These are phyloP conservation scores for Oncorhynchus mykiss DNA, from an alignment of 2,113 vertebrate species.

Conservation along the genomic window DNA sequence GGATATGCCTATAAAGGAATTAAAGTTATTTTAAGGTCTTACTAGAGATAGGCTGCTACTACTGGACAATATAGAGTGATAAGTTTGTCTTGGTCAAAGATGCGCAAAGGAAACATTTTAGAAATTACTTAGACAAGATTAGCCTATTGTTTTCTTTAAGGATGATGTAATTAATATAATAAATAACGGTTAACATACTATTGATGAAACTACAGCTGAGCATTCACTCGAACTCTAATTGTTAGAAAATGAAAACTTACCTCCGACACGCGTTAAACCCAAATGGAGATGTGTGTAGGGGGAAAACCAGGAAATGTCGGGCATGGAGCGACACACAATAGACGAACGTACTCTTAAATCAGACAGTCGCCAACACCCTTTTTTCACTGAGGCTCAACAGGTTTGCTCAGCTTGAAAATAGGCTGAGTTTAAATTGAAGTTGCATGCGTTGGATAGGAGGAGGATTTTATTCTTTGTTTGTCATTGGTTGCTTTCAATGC, in stretches of 20 bases:
- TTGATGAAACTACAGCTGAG: too few relatives aligned
- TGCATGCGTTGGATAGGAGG: slow-evolving; percentile 4
- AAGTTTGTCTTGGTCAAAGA: too few relatives aligned
- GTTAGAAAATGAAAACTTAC: slow-evolving; percentile 38
- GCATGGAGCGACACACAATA: not conserved
- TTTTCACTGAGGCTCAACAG: slow-evolving; percentile 64
- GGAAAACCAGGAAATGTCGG: slow-evolving; percentile 9
- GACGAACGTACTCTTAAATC: not conserved
- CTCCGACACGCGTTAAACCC: slow-evolving; percentile 15
- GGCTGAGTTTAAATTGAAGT: slow-evolving; percentile 48
- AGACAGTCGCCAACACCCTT: slow-evolving; percentile 61
- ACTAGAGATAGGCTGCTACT: too few relatives aligned
- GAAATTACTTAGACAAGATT: too few relatives aligned
- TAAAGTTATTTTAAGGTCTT: too few relatives aligned
- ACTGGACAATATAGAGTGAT: too few relatives aligned
- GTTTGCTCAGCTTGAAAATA: slow-evolving; percentile 59
- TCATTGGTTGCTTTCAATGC: not conserved
- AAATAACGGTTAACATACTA: too few relatives aligned
- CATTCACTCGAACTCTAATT: not conserved
- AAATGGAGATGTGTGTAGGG: not conserved
- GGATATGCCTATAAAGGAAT: too few relatives aligned
- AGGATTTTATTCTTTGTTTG: slow-evolving; percentile 24
- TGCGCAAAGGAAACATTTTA: too few relatives aligned
- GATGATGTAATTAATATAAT: too few relatives aligned
- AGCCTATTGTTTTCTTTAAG: too few relatives aligned